These are phyloP conservation scores for Lepidochitona cinerea DNA, from an alignment of 2,888 invertebrate genomes.

Conservation along the genomic window DNA sequence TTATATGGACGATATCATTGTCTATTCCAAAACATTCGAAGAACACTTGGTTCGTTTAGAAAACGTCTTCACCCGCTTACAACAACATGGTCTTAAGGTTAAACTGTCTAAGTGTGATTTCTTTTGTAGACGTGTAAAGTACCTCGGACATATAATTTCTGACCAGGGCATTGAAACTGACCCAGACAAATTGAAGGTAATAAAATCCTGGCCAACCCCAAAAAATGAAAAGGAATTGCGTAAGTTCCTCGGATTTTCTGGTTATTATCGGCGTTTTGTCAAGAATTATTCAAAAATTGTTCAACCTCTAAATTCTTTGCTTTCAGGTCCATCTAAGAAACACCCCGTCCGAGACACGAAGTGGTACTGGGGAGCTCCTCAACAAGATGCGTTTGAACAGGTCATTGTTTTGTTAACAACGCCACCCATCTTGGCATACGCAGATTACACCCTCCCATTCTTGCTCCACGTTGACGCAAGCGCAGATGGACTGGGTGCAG, in stretches of 20 bases:
- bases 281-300: too few relatives aligned
- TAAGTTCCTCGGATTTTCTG: not conserved
- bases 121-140: conserved; percentile 4
- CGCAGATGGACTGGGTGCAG: too few relatives aligned
- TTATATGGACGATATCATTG: conserved; percentile 13
- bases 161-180: not conserved
- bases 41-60: conserved; percentile 8
- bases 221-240: not conserved
- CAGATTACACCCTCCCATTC: not conserved
- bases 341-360: too few relatives aligned
- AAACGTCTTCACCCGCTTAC: not conserved
- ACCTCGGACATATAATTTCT: not conserved
- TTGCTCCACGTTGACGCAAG: conserved; percentile 12
- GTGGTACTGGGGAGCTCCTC: too few relatives aligned
- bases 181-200: too few relatives aligned
- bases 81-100: conserved; percentile 10
- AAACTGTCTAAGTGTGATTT: conserved; percentile 10
- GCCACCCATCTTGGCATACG: too few relatives aligned
- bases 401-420: too few relatives aligned
- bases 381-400: too few relatives aligned
- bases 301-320: too few relatives aligned
- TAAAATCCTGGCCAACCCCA: not conserved
- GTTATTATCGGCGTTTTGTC: not conserved
- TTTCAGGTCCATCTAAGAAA: too few relatives aligned
- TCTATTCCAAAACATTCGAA: not conserved